Evolutionary conservation across 2,113 vertebrate species (phyloP).

Genomic region (Leptobrachium leishanense): DNA sequence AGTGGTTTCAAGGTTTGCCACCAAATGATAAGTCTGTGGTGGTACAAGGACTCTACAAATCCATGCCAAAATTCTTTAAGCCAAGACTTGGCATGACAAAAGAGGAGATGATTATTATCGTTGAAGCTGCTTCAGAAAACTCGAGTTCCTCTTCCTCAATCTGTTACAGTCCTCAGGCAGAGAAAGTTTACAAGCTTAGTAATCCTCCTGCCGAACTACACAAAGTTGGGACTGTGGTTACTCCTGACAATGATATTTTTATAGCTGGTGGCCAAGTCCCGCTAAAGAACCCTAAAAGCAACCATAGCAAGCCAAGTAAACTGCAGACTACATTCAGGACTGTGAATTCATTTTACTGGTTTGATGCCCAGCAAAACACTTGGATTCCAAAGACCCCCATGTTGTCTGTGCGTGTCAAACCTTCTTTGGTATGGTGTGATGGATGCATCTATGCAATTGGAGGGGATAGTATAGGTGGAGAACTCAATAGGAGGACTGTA

Average conservation of each 20-base stretch:
- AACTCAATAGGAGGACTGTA: constrained; percentile 90
- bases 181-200: constrained; percentile 95
- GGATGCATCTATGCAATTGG: constrained; percentile 95
- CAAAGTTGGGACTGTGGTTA: constrained; percentile 92
- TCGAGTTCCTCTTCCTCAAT: constrained; percentile 79
- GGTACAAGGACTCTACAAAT: constrained; percentile 98
- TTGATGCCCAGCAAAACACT: constrained; percentile 94
- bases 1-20: constrained; percentile 96
- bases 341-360: constrained; percentile 95
- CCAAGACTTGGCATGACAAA: constrained; percentile 97
- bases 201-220: constrained; percentile 89
- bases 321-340: constrained; percentile 86
- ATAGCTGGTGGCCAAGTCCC: constrained; percentile 94
- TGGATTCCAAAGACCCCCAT: constrained; percentile 95
- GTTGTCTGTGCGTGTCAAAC: constrained; percentile 88
- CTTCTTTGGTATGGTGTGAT: constrained; percentile 90
- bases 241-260: constrained; percentile 94
- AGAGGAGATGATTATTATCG: constrained; percentile 98
- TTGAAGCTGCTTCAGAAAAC: constrained; percentile 87
- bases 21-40: constrained; percentile 98
- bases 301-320: constrained; percentile 83
- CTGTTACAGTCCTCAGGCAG: constrained; percentile 96
- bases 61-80: constrained; percentile 99
- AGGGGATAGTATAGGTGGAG: constrained; percentile 85
- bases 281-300: constrained; percentile 83